Conservation (phyloP, 2,888 invertebrate species). For the Diplolepis rosae region DNA sequence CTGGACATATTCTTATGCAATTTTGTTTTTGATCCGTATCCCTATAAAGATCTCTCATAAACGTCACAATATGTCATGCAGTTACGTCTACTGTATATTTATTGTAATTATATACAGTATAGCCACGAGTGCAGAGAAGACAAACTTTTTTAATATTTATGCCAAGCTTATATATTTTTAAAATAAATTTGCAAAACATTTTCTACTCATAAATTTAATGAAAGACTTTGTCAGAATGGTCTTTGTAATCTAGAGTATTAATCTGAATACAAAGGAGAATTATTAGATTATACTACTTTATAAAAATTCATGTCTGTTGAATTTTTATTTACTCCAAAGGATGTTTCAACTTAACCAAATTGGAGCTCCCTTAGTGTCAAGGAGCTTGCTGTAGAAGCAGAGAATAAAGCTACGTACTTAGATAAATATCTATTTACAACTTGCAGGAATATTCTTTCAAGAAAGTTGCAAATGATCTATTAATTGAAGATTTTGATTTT, state of each 20-base stretch:
- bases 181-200: no score
- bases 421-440: constrained; percentile 2
- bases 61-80: constrained; percentile 1
- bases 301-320: not conserved
- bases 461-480: not conserved
- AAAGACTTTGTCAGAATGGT: not conserved
- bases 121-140: no score
- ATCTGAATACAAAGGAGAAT: not conserved
- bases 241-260: not conserved
- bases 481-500: not conserved
- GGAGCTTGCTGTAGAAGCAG: not conserved
- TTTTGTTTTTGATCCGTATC: constrained; percentile 19
- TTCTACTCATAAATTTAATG: not conserved
- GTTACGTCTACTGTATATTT: no score
- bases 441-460: not conserved
- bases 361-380: not conserved
- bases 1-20: constrained; percentile 15
- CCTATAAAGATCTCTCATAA: constrained; percentile 5
- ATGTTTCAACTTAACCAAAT: not conserved
- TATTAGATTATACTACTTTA: not conserved
- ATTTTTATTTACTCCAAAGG: not conserved
- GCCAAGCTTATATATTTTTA: no score
- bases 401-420: not conserved
- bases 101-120: no score
- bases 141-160: no score